Evolutionary conservation across 2,113 vertebrate genomes (phyloP).

Genomic region (Triplophysa dalaica): DNA sequence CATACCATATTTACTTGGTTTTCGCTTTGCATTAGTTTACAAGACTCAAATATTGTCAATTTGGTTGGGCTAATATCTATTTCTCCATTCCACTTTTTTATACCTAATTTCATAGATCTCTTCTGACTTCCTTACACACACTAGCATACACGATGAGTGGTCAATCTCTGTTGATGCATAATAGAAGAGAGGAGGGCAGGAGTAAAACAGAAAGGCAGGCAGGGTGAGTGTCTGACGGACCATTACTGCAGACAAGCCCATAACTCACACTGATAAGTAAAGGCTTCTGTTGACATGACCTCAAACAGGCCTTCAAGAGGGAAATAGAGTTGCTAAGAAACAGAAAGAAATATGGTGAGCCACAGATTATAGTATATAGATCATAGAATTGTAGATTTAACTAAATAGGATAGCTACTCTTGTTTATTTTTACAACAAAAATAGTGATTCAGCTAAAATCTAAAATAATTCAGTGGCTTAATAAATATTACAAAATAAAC

Average conservation of each 20-base stretch:
- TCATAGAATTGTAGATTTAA: not conserved
- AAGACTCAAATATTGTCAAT: too few species aligned
- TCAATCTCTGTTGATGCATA: not conserved
- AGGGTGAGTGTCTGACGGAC: slow-evolving; percentile 63
- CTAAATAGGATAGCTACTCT: not conserved
- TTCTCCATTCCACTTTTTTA: not conserved
- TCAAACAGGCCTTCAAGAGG: slow-evolving; percentile 55
- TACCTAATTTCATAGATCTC: not conserved
- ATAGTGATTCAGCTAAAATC: not conserved
- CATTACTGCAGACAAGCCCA: slow-evolving; percentile 66
- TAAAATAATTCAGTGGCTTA: too few species aligned
- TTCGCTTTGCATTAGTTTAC: too few species aligned
- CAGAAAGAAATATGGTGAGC: not conserved
- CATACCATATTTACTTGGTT: too few species aligned
- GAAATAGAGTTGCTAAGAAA: not conserved
- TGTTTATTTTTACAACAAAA: not conserved
- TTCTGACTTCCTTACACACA: not conserved
- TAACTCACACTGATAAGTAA: slow-evolving; percentile 64
- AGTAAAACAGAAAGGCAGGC: slow-evolving; percentile 36
- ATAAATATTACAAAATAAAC: too few species aligned
- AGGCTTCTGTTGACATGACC: slow-evolving; percentile 59
- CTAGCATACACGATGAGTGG: not conserved
- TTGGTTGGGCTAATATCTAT: not conserved
- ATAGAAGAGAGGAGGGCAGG: slow-evolving; percentile 17
- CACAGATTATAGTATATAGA: not conserved